Evolutionary conservation across 1,140 invertebrate species (phyloP).

Genomic region (Hermetia illucens): DNA sequence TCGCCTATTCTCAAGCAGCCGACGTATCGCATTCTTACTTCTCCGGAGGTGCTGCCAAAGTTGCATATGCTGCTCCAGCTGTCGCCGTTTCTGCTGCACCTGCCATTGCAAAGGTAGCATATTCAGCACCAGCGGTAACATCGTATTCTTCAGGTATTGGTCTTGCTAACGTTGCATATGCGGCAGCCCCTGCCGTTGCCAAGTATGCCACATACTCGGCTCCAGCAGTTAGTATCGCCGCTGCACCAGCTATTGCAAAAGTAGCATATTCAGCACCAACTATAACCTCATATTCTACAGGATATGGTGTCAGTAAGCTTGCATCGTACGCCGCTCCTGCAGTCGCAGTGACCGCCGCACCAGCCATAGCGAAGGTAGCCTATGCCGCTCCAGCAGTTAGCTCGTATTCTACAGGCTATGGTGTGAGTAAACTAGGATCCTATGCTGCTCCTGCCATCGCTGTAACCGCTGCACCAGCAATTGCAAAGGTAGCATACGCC

Average conservation of each 20-base stretch:
- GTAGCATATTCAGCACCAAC: slow-evolving; percentile 5
- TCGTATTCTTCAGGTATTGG: slow-evolving; percentile 10
- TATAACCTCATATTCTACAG: background rate
- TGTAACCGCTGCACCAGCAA: slow-evolving; percentile 13
- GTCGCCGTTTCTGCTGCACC: background rate
- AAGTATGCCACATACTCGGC: slow-evolving; percentile 19
- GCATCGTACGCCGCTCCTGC: slow-evolving; percentile 4
- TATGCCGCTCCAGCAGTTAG: slow-evolving; percentile 11
- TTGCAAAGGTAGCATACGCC: slow-evolving; percentile 7
- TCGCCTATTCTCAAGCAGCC: slow-evolving; percentile 7
- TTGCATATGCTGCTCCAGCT: too few species aligned
- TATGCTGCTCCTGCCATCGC: slow-evolving; percentile 11
- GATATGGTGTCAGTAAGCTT: background rate
- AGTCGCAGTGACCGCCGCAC: slow-evolving; percentile 8
- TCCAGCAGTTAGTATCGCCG: background rate
- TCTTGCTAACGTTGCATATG: slow-evolving; percentile 9
- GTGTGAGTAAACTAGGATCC: slow-evolving; percentile 10
- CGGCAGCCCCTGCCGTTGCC: slow-evolving; percentile 11
- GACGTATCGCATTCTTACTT: background rate
- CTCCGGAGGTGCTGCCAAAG: too few species aligned
- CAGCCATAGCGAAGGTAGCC: slow-evolving; percentile 6
- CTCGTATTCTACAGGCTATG: slow-evolving; percentile 14
- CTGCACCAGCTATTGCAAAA: background rate
- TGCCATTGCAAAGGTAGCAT: slow-evolving; percentile 12
- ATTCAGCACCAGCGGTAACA: slow-evolving; percentile 14